These are phyloP conservation scores for Lepisosteus osseus DNA, from an alignment of 2,113 vertebrate species.

Conservation along the genomic window DNA sequence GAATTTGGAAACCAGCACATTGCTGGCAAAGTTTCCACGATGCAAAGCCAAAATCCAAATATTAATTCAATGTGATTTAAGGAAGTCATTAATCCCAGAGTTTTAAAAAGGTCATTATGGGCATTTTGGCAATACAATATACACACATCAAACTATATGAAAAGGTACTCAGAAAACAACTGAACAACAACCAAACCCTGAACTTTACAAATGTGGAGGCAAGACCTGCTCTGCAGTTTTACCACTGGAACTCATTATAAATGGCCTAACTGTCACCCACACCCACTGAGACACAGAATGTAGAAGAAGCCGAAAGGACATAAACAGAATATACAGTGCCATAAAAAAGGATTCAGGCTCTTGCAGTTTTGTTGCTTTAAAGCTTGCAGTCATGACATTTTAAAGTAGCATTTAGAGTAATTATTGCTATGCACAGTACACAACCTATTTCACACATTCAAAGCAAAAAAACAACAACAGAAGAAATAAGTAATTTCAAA, in stretches of 20 bases:
- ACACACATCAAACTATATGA: constrained; percentile 12
- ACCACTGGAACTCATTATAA: constrained; percentile 44
- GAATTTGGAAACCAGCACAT: no score
- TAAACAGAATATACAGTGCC: background rate
- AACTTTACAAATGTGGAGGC: background rate
- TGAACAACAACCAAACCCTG: no score
- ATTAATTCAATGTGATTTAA: constrained; percentile 32
- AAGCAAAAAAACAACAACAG: no score
- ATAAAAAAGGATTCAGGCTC: no score
- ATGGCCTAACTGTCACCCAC: constrained; percentile 27
- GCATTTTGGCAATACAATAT: constrained; percentile 30
- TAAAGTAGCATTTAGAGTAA: no score
- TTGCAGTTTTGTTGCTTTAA: no score
- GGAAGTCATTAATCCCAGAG: constrained; percentile 31
- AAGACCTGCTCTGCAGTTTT: constrained; percentile 22
- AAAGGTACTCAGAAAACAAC: no score
- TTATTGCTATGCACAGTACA: no score
- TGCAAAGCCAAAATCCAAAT: constrained; percentile 44
- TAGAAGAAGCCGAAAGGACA: constrained; percentile 13
- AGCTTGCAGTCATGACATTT: no score
- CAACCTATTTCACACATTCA: no score
- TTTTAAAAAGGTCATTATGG: constrained; percentile 32
- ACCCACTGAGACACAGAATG: constrained; percentile 36
- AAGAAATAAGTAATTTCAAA: no score
- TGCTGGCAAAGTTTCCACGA: constrained; percentile 40